Conservation (phyloP, 2,113 vertebrate genomes). For the Herpetotheres cachinnans region DNA sequence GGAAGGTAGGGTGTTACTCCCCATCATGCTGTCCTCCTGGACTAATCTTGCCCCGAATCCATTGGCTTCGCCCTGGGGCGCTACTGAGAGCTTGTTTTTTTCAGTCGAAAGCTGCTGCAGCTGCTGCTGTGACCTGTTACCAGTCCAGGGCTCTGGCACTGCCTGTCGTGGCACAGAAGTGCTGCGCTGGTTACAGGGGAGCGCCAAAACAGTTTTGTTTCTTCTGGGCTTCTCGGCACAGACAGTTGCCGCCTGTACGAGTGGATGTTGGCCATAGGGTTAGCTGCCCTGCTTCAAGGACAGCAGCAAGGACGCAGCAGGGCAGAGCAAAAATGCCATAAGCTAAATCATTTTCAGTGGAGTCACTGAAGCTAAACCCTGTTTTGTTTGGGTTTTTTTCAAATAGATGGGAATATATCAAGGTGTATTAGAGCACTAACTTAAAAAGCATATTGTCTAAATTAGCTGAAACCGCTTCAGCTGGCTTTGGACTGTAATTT, state of each 20-base stretch:
- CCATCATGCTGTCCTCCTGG: fast-evolving
- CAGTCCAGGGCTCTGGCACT: background rate
- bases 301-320: fast-evolving
- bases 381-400: background rate
- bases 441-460: fast-evolving
- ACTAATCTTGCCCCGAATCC: background rate
- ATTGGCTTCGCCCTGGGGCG: background rate
- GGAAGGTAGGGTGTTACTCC: background rate
- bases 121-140: no score
- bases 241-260: background rate
- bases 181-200: background rate
- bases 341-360: background rate
- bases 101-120: background rate
- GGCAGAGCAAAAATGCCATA: background rate
- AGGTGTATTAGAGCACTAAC: no score
- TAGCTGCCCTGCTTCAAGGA: no score
- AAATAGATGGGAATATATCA: no score
- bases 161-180: fast-evolving
- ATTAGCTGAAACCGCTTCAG: background rate
- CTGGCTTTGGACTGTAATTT: background rate
- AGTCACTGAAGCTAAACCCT: background rate
- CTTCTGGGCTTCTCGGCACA: background rate
- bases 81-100: background rate
- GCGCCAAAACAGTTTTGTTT: fast-evolving
- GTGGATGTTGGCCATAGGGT: background rate